Percentiles rank a stretch among this genome's conserved stretches.
Conservation (phyloP, 2,888 invertebrate genomes). For the Epirrhoe alternata region DNA sequence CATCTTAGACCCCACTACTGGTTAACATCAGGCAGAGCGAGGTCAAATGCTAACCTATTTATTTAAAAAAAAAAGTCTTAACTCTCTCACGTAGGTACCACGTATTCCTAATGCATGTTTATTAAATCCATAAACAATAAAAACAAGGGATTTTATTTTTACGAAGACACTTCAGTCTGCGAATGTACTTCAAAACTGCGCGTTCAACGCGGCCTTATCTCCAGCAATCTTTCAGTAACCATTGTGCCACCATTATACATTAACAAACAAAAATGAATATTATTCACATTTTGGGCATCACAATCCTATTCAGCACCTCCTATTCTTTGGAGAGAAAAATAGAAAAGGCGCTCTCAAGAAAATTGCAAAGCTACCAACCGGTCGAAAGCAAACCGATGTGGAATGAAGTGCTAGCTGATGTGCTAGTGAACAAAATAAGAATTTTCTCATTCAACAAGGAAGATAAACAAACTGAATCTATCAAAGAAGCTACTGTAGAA, state of each 20-base stretch:
- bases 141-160: background rate
- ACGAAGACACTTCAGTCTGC: constrained; percentile 39
- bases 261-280: constrained; percentile 67
- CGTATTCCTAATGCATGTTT: too few relatives aligned
- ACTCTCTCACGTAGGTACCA: too few relatives aligned
- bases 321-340: constrained; percentile 54
- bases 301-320: constrained; percentile 61
- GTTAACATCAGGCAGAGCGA: too few relatives aligned
- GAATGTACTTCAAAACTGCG: constrained; percentile 62
- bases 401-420: constrained; percentile 74
- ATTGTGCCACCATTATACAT: constrained; percentile 63
- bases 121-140: too few relatives aligned
- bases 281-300: constrained; percentile 56
- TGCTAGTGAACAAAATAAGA: constrained; percentile 69
- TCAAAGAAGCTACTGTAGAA: constrained; percentile 36
- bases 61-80: too few relatives aligned
- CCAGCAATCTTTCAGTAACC: constrained; percentile 67
- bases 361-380: constrained; percentile 67
- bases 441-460: constrained; percentile 58
- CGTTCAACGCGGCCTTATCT: constrained; percentile 61
- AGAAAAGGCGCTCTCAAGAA: constrained; percentile 69
- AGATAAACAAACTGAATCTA: constrained; percentile 35
- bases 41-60: too few relatives aligned
- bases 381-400: constrained; percentile 62
- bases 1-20: too few relatives aligned